Base-by-base conservation (phyloP, 2,888 invertebrate species). In the Luffia ferchaultella region DNA sequence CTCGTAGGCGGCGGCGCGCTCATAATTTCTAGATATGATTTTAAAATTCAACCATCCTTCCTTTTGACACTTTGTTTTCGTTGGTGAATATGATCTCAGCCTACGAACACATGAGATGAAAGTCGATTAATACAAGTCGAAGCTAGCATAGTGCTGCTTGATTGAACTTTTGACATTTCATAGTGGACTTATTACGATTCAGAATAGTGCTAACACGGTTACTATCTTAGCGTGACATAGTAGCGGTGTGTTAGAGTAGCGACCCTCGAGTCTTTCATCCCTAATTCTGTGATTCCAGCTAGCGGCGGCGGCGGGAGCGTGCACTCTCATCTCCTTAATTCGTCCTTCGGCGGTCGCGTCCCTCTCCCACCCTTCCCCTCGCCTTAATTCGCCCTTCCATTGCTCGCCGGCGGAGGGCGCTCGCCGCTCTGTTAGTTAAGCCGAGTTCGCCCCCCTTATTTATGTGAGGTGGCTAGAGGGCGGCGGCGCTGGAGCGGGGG, bases 311-410 rank as follows among this genome's bases (percentile, higher is more conserved):
- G 73, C 77, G 76, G 78, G 79, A 80, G 76, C 76, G 77, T 74
- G 76, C 76, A 77, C 80, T 82, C 80, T 80, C 80, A 80, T 82
- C 83, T 83, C 82, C 83, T 83, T 82, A 83, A 80, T 80, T 83
- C 79, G 83, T 82, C 83, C 83, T 82, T 82, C 83, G 80, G 20
- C 79, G 79, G 70, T 80, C 80, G 68, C 80, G 80, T 80, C 80
- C 50, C 18, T 20, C 46, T n/a, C 16, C 46, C 41, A 46, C 45
- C 50, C 45, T 46, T 40, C 41, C 46, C 82, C 45, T 50, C 45
- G 45, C 46, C 82, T 74, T 69, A 67, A 69, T 73, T 73, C 77
- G 72, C 76, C 76, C 75, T 67, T 62, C 69, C 70, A 69, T 69
- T 70, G 64, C 63, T 67, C 63, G 64, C 62, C 71, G 73, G 74